phyloP scores from a whole-genome alignment of 2,888 invertebrate genomes.

The Pyrochroa serraticornis region DNA sequence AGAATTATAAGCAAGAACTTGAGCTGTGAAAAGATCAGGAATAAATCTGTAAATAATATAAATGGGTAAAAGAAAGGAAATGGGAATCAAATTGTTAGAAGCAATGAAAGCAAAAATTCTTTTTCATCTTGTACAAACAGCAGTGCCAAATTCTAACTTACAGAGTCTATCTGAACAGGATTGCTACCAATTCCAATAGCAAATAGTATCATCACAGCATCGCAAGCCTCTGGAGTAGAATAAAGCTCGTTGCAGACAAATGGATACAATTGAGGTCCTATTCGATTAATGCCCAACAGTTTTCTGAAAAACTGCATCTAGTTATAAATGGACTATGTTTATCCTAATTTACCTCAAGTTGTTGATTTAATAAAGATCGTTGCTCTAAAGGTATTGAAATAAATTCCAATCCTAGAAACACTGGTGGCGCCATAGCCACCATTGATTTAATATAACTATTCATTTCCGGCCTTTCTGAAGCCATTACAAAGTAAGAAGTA shows the following conservation, averaged over 20 bases:
- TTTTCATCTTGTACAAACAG: too few relatives aligned
- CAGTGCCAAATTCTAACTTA: too few relatives aligned
- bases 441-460: slow-evolving; percentile 66
- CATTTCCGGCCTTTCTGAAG: slow-evolving; percentile 64
- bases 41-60: too few relatives aligned
- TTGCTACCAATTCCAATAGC: background rate
- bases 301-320: background rate
- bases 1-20: too few relatives aligned
- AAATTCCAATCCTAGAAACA: too few relatives aligned
- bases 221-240: background rate
- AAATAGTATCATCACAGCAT: background rate
- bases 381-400: too few relatives aligned
- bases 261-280: background rate
- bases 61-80: too few relatives aligned
- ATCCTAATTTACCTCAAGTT: background rate
- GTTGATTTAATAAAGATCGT: too few relatives aligned
- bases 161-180: background rate
- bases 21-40: too few relatives aligned
- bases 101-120: too few relatives aligned
- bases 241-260: background rate
- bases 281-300: background rate
- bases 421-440: slow-evolving; percentile 59
- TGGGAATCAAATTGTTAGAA: too few relatives aligned
- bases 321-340: background rate
- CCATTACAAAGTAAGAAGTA: slow-evolving; percentile 68